Evolutionary conservation across 2,797 vertebrate species (phyloP).

Genomic region (Clarias pachynema): DNA sequence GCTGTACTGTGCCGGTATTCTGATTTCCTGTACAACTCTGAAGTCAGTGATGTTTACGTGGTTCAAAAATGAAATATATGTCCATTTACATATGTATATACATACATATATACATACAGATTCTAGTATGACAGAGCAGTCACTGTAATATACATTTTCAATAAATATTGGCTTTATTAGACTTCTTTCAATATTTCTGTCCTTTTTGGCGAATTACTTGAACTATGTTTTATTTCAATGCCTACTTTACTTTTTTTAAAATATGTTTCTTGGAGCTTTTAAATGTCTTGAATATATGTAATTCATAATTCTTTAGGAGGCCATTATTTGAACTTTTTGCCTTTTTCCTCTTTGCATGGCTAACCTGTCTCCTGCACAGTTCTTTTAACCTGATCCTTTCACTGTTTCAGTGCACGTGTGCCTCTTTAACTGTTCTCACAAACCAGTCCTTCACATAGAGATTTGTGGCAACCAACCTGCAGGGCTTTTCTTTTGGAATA

Average conservation of each 20-base stretch:
- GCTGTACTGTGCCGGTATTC: slow-evolving; percentile 62
- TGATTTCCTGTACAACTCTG: slow-evolving; percentile 44
- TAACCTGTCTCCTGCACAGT: slow-evolving; percentile 50
- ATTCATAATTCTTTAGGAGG: slow-evolving; percentile 11
- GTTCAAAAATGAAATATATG: slow-evolving; percentile 74
- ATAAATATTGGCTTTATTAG: slow-evolving; percentile 90
- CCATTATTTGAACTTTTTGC: slow-evolving; percentile 19
- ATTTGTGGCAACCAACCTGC: slow-evolving; percentile 54
- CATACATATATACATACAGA: slow-evolving; percentile 32
- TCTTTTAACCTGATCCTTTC: slow-evolving; percentile 38
- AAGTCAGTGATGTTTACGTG: slow-evolving; percentile 61
- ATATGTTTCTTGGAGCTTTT: not conserved
- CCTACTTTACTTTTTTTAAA: not conserved
- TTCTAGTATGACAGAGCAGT: slow-evolving; percentile 67
- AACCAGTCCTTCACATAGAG: slow-evolving; percentile 27
- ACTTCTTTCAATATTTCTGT: slow-evolving; percentile 59
- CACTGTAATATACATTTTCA: slow-evolving; percentile 85
- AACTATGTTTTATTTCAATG: slow-evolving; percentile 2
- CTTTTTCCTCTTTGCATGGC: slow-evolving; percentile 54
- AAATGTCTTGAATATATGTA: not conserved
- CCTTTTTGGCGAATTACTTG: slow-evolving; percentile 3
- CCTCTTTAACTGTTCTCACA: slow-evolving; percentile 30
- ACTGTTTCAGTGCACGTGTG: slow-evolving; percentile 21
- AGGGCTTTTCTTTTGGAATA: slow-evolving; percentile 65
- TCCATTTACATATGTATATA: slow-evolving; percentile 73